Percentiles rank a stretch among this genome's conserved stretches.
Evolutionary conservation across 2,888 invertebrate genomes (phyloP).

Genomic region (Pediacus dermestoides): DNA sequence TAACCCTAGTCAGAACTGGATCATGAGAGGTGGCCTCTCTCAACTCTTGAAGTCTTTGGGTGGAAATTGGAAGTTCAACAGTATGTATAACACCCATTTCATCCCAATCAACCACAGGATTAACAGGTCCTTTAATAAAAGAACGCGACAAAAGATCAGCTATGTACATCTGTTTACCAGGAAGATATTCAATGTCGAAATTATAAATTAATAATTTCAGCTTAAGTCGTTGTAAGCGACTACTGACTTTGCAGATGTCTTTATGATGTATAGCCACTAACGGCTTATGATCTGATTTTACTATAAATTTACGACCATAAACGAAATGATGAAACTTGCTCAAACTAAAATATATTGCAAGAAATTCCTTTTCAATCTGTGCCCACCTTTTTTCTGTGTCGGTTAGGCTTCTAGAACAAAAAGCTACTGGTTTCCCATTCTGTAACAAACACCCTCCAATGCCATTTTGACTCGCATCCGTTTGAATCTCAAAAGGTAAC

Average conservation of each 20-base stretch:
- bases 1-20: background rate
- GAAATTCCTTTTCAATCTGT: conserved; percentile 31
- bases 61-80: conserved; percentile 9
- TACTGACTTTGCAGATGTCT: conserved; percentile 7
- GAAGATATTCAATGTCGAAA: conserved; percentile 25
- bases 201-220: conserved; percentile 26
- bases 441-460: conserved; percentile 23
- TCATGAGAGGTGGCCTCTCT: background rate
- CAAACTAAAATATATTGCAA: conserved; percentile 34
- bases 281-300: conserved; percentile 35
- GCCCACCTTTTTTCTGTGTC: conserved; percentile 29
- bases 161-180: conserved; percentile 24
- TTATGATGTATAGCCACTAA: conserved; percentile 23
- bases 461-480: conserved; percentile 23
- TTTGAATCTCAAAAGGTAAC: conserved; percentile 20
- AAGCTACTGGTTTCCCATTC: conserved; percentile 23
- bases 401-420: conserved; percentile 31
- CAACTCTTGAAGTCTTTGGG: conserved; percentile 3
- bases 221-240: conserved; percentile 21
- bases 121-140: conserved; percentile 2
- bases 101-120: conserved; percentile 1
- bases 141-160: conserved; percentile 18
- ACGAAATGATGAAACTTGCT: conserved; percentile 36
- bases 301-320: conserved; percentile 29
- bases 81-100: conserved; percentile 11